A percentile compares a stretch with the other conserved stretches of the same genome.
Evolutionary conservation across 2,113 vertebrate genomes (phyloP).

Genomic region (Athene noctua): DNA sequence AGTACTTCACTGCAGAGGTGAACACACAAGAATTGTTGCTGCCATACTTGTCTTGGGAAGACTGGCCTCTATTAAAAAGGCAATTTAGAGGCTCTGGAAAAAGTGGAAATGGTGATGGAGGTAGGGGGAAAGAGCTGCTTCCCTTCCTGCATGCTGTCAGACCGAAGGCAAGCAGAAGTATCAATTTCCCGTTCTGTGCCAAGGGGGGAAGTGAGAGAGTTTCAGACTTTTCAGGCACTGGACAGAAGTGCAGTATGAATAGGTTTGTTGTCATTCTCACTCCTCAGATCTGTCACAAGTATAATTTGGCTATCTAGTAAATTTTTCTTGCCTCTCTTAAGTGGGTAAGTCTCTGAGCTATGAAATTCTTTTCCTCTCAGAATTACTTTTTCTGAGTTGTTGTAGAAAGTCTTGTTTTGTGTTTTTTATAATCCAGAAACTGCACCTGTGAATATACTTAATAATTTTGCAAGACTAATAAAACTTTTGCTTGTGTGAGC

Average conservation of each 20-base stretch:
- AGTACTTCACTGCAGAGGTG: background rate
- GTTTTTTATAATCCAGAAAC: background rate
- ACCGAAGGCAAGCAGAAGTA: background rate
- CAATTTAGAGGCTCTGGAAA: background rate
- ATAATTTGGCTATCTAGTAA: background rate
- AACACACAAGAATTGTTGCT: background rate
- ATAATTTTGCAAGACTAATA: background rate
- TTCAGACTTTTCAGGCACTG: background rate
- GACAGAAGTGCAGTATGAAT: background rate
- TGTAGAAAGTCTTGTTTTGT: background rate
- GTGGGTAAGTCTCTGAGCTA: background rate
- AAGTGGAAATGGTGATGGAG: background rate
- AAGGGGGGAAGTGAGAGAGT: background rate
- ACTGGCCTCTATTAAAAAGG: background rate
- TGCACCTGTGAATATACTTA: background rate
- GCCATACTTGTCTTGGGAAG: background rate
- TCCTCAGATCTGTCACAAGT: background rate
- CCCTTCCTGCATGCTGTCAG: background rate
- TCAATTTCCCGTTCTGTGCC: background rate
- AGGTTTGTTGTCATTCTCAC: background rate
- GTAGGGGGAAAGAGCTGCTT: background rate
- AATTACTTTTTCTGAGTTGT: background rate
- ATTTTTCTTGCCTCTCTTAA: background rate
- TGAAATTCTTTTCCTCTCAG: background rate
- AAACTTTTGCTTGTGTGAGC: background rate